Evolutionary conservation across 2,113 vertebrate genomes (phyloP).

Genomic region (Origma solitaria): DNA sequence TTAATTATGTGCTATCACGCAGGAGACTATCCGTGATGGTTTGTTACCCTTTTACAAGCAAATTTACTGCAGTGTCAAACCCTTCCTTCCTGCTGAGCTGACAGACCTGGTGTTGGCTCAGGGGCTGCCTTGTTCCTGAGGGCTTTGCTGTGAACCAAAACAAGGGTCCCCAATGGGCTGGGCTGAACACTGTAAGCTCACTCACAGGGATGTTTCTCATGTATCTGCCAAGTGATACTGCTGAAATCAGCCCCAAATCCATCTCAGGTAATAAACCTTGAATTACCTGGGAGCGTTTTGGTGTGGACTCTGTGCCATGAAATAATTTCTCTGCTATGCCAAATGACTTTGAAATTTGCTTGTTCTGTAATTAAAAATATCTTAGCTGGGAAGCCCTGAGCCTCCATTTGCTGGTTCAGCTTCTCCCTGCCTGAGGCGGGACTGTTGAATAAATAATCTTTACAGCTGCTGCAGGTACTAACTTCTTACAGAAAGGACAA

Average conservation of each 20-base stretch:
- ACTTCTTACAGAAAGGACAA: background rate
- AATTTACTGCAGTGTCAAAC: background rate
- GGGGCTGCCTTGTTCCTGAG: background rate
- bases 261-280: background rate
- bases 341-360: background rate
- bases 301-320: background rate
- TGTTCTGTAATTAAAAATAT: background rate
- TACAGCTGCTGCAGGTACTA: background rate
- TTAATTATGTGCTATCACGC: background rate
- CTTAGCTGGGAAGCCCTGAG: background rate
- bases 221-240: background rate
- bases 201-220: background rate
- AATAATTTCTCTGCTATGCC: background rate
- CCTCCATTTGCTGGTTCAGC: background rate
- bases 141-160: background rate
- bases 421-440: background rate
- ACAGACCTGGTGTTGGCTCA: background rate
- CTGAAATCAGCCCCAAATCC: background rate
- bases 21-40: background rate
- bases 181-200: background rate
- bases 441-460: background rate
- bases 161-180: background rate
- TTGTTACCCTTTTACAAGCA: background rate
- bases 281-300: background rate
- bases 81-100: background rate